Conservation (phyloP, 2,888 invertebrate genomes). For the Calliphora vomitoria region DNA sequence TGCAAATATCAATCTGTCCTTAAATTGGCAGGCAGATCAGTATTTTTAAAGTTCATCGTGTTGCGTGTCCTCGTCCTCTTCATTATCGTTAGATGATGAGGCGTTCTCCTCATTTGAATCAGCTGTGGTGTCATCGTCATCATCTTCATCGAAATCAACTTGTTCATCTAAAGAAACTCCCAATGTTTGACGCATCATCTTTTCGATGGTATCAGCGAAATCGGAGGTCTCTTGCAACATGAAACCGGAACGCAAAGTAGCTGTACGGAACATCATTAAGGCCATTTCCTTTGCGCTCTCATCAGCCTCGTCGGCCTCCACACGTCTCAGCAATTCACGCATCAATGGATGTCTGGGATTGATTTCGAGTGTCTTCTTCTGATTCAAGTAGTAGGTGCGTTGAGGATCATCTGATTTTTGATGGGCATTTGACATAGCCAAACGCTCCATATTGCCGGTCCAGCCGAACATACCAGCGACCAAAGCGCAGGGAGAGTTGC, state of each 20-base stretch:
- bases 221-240: conserved; percentile 93
- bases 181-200: conserved; percentile 92
- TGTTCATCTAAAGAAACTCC: conserved; percentile 91
- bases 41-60: conserved; percentile 87
- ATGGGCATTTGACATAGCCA: conserved; percentile 97
- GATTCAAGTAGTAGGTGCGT: conserved; percentile 93
- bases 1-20: conserved; percentile 29
- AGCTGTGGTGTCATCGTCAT: conserved; percentile 83
- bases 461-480: conserved; percentile 99
- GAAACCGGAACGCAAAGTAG: conserved; percentile 97
- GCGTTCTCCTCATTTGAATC: conserved; percentile 83
- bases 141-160: conserved; percentile 84
- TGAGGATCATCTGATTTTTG: conserved; percentile 97
- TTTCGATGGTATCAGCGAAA: conserved; percentile 96
- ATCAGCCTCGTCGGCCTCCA: conserved; percentile 91
- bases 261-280: conserved; percentile 95
- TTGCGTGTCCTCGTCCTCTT: conserved; percentile 84
- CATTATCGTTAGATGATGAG: conserved; percentile 79
- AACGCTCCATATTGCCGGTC: conserved; percentile 99
- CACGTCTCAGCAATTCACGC: conserved; percentile 93
- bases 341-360: conserved; percentile 99
- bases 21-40: neutral
- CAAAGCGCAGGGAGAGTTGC: conserved; percentile 97
- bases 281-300: conserved; percentile 93
- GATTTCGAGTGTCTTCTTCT: conserved; percentile 98